These are phyloP conservation scores for Scatophagus argus DNA, from an alignment of 2,113 vertebrate genomes.

Conservation along the genomic window DNA sequence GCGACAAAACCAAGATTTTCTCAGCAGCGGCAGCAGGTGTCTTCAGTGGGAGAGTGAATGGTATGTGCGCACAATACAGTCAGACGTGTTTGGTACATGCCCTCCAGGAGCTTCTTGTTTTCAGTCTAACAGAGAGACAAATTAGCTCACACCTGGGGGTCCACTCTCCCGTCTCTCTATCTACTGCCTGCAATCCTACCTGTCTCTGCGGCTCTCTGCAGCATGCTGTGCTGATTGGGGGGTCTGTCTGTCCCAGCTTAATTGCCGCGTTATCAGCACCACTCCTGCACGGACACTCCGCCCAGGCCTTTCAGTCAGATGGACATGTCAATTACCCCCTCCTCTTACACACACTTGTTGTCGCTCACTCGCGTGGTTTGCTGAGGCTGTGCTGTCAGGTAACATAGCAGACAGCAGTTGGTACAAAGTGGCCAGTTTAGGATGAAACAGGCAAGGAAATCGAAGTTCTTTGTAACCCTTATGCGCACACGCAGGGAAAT, in stretches of 20 bases:
- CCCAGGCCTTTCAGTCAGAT: conserved; percentile 61
- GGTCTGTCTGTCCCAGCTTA: conserved; percentile 60
- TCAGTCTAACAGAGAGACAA: conserved; percentile 58
- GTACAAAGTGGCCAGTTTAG: conserved; percentile 58
- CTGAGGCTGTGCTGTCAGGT: conserved; percentile 47
- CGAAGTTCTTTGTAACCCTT: conserved; percentile 43
- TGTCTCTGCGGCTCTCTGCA: conserved; percentile 46
- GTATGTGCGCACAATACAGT: conserved; percentile 21
- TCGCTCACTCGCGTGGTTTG: conserved; percentile 33
- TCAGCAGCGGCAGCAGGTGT: conserved; percentile 41
- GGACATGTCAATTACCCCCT: conserved; percentile 70
- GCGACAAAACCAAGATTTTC: conserved; percentile 2
- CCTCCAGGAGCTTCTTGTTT: conserved; percentile 31
- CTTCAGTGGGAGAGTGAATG: conserved; percentile 1
- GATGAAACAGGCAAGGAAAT: conserved; percentile 60
- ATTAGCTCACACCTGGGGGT: conserved; percentile 63
- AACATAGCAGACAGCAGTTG: conserved; percentile 47
- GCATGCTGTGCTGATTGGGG: conserved; percentile 58
- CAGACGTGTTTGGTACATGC: conserved; percentile 25
- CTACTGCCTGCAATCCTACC: no score
- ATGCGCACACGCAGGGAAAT: conserved; percentile 49
- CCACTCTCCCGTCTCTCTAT: no score
- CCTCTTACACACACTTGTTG: conserved; percentile 24
- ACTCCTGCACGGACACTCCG: conserved; percentile 63
- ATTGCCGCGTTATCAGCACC: conserved; percentile 73